A percentile compares a stretch with the other conserved stretches of the same genome.
phyloP scores from a whole-genome alignment of 1,140 invertebrate genomes.

The Hylyphantes graminicola region DNA sequence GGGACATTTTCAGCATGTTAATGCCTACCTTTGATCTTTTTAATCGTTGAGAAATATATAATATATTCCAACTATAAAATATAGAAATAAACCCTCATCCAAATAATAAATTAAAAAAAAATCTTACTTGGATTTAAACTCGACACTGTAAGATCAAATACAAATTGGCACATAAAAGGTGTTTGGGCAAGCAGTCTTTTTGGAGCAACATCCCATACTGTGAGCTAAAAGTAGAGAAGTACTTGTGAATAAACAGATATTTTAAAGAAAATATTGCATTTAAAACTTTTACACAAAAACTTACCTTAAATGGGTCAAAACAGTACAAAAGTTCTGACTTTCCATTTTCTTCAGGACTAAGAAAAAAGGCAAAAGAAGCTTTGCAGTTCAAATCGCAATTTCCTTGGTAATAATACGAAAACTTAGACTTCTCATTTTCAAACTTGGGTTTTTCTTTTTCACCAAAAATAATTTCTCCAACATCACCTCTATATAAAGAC shows the following conservation, averaged over 20 bases:
- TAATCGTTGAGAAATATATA: too few relatives aligned
- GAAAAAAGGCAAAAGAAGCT: not conserved
- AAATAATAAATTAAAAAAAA: not conserved
- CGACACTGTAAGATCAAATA: slow-evolving; percentile 7
- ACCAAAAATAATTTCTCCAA: slow-evolving; percentile 2
- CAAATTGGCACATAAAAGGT: not conserved
- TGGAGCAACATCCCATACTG: not conserved
- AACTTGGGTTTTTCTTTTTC: slow-evolving; percentile 19
- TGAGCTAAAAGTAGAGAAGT: slow-evolving; percentile 2
- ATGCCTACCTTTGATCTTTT: too few relatives aligned
- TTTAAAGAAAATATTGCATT: not conserved
- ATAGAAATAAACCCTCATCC: too few relatives aligned
- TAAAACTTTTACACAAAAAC: not conserved
- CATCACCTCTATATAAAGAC: slow-evolving; percentile 8
- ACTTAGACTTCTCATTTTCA: slow-evolving; percentile 8
- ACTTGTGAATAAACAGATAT: not conserved
- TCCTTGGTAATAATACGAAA: not conserved
- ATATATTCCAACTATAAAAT: too few relatives aligned
- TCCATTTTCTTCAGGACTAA: not conserved
- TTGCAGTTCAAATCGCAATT: not conserved
- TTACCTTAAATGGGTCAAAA: not conserved
- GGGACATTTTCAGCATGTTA: too few relatives aligned
- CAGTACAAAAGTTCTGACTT: not conserved
- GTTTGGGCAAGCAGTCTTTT: not conserved
- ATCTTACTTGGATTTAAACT: slow-evolving; percentile 29